These are phyloP conservation scores for Ardeotis arabs DNA, from an alignment of 2,113 vertebrate species.

Conservation along the genomic window DNA sequence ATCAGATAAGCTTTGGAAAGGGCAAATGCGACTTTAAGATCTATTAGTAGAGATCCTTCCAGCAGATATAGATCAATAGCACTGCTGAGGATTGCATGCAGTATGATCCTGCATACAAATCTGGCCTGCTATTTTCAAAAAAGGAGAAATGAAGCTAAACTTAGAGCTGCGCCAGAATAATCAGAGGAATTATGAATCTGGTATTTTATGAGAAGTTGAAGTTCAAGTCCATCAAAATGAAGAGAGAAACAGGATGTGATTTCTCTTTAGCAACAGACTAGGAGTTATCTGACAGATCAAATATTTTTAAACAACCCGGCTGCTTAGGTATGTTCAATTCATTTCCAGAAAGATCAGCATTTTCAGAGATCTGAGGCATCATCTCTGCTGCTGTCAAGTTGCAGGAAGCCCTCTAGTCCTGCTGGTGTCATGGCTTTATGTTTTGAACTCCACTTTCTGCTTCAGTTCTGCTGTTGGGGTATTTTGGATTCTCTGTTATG, in stretches of 20 bases:
- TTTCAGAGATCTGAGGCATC: not conserved
- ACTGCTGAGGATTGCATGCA: not conserved
- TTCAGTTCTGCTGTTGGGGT: not conserved
- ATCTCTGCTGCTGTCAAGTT: not conserved
- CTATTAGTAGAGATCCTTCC: not conserved
- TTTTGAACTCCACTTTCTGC: not conserved
- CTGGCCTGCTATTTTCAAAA: not conserved
- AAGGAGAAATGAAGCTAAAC: not conserved
- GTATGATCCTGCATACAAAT: not conserved
- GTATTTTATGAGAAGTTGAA: not conserved
- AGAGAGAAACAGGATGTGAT: not conserved
- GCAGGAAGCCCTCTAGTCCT: not conserved
- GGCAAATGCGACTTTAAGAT: not conserved
- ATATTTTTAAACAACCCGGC: not conserved
- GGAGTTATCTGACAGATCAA: not conserved
- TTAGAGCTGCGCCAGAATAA: not conserved
- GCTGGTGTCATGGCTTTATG: not conserved
- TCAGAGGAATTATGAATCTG: not conserved
- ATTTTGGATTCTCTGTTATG: not conserved
- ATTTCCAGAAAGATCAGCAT: not conserved
- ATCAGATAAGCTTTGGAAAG: not conserved
- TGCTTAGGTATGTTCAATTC: not conserved
- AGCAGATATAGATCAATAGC: not conserved
- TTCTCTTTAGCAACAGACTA: not conserved
- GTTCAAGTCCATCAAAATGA: not conserved